These are phyloP conservation scores for Xestobium rufovillosum DNA, from an alignment of 2,888 invertebrate species.

Conservation along the genomic window DNA sequence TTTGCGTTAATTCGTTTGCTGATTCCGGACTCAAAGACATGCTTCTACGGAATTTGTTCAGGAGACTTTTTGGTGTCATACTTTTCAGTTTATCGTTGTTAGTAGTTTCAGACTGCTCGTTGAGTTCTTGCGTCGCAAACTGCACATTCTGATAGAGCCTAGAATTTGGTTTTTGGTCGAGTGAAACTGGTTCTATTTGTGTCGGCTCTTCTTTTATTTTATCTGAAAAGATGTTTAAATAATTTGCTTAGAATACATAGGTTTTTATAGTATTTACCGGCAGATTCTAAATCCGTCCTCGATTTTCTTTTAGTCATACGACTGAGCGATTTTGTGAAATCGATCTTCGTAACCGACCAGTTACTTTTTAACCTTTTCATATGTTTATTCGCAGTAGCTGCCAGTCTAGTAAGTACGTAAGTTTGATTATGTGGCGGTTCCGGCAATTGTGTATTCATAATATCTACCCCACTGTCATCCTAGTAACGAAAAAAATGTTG, in stretches of 20 bases:
- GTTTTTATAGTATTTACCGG: constrained; percentile 23
- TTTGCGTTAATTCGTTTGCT: constrained; percentile 47
- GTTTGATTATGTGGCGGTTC: constrained; percentile 47
- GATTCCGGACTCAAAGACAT: constrained; percentile 51
- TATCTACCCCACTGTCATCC: constrained; percentile 47
- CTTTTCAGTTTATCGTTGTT: too few relatives aligned
- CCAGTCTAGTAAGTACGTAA: constrained; percentile 58
- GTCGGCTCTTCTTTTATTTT: too few relatives aligned
- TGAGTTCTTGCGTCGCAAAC: background rate
- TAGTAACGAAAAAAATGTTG: constrained; percentile 25
- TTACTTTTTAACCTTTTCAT: constrained; percentile 61
- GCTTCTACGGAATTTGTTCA: constrained; percentile 55
- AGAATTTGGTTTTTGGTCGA: constrained; percentile 8
- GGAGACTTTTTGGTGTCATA: constrained; percentile 29
- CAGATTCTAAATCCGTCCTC: constrained; percentile 29
- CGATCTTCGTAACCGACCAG: constrained; percentile 47
- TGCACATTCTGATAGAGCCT: constrained; percentile 2
- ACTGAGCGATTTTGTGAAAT: constrained; percentile 52
- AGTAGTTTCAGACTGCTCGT: too few relatives aligned
- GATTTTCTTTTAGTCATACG: constrained; percentile 43
- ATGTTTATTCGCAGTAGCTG: constrained; percentile 53
- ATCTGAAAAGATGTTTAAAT: too few relatives aligned
- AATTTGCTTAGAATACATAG: constrained; percentile 8
- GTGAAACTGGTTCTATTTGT: too few relatives aligned
- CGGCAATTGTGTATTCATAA: constrained; percentile 50